Evolutionary conservation across 2,113 vertebrate species (phyloP).

Genomic region (Dipodomys ordii): DNA sequence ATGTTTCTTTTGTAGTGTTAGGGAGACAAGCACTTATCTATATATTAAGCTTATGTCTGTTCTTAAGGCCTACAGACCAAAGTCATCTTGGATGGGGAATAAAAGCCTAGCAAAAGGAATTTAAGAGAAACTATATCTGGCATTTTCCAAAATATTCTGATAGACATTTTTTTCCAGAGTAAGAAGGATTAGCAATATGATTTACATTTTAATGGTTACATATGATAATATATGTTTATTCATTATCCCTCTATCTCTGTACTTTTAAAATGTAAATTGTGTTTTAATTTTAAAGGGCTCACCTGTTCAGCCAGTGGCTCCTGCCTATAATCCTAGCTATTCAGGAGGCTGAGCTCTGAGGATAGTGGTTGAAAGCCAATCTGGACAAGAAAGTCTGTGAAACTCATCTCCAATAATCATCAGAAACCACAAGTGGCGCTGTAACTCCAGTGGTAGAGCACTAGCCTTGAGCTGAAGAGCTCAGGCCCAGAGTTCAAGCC

Average conservation of each 20-base stretch:
- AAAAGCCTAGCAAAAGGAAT: conserved; percentile 70
- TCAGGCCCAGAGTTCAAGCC: no score
- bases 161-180: conserved; percentile 21
- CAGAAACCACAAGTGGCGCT: no score
- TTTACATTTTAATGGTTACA: conserved; percentile 59
- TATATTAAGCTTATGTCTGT: conserved; percentile 79
- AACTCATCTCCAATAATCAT: no score
- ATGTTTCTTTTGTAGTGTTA: conserved; percentile 88
- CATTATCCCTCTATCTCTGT: conserved; percentile 34
- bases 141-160: conserved; percentile 69
- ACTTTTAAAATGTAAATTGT: conserved; percentile 53
- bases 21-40: conserved; percentile 82
- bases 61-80: conserved; percentile 59
- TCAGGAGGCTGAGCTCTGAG: no score
- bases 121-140: conserved; percentile 66
- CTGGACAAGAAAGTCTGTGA: no score
- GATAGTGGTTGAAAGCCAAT: no score
- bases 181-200: conserved; percentile 47
- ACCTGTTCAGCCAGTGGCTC: no score
- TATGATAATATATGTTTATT: conserved; percentile 42
- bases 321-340: no score
- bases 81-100: conserved; percentile 31
- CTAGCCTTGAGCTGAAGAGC: no score
- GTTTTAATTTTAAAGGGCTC: no score
- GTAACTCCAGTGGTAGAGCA: no score